Conservation (phyloP, 2,888 invertebrate species). For the Drosophila mettleri region DNA sequence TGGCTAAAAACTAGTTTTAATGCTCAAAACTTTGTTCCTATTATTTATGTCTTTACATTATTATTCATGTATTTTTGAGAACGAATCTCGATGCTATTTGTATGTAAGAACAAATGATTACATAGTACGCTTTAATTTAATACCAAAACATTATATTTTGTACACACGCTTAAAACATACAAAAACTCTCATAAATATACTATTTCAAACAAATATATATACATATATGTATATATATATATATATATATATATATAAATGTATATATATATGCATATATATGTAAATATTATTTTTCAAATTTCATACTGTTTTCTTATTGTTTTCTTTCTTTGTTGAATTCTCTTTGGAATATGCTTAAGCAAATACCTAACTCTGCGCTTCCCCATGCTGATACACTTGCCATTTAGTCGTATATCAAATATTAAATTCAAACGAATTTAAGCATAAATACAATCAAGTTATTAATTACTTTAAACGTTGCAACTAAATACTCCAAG, state of each 20-base stretch:
- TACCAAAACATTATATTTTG: constrained; percentile 47
- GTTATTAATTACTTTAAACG: constrained; percentile 50
- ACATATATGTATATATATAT: background rate
- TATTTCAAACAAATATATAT: constrained; percentile 45
- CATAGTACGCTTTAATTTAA: constrained; percentile 68
- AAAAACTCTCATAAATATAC: constrained; percentile 15
- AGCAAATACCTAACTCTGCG: constrained; percentile 53
- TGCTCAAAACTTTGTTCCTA: constrained; percentile 41
- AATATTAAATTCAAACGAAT: constrained; percentile 76
- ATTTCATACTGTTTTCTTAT: constrained; percentile 17
- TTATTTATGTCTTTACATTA: constrained; percentile 65
- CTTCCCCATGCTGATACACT: constrained; percentile 63
- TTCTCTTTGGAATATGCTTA: constrained; percentile 26
- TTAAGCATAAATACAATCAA: constrained; percentile 76
- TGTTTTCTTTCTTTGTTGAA: constrained; percentile 2
- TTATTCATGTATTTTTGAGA: constrained; percentile 72
- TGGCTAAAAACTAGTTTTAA: constrained; percentile 47
- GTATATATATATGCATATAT: background rate
- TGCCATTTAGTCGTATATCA: constrained; percentile 68
- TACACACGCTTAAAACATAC: constrained; percentile 37
- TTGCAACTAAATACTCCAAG: constrained; percentile 44
- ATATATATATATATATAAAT: constrained; percentile 15
- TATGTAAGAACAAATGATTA: constrained; percentile 60
- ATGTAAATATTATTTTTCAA: constrained; percentile 26
- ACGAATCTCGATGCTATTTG: constrained; percentile 62